These are phyloP conservation scores for Poeciliopsis turneri DNA, from an alignment of 2,797 vertebrate genomes.

Conservation along the genomic window DNA sequence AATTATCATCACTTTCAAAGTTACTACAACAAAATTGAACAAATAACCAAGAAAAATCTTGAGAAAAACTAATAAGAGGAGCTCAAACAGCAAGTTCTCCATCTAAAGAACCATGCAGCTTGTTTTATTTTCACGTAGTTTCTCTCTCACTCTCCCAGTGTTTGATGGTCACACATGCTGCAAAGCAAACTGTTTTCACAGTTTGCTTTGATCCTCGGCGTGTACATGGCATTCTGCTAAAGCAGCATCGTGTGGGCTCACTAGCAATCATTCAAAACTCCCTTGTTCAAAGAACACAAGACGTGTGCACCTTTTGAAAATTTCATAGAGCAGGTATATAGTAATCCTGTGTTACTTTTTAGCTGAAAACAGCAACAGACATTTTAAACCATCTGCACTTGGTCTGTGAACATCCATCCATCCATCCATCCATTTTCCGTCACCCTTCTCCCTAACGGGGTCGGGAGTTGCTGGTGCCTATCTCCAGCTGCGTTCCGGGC, in stretches of 20 bases:
- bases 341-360: constrained; percentile 29
- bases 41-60: constrained; percentile 7
- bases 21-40: background rate
- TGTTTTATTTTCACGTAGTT: constrained; percentile 55
- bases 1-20: background rate
- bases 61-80: background rate
- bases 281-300: constrained; percentile 56
- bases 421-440: too few relatives aligned
- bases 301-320: constrained; percentile 36
- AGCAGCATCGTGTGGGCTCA: constrained; percentile 52
- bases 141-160: constrained; percentile 47
- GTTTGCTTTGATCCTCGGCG: constrained; percentile 76
- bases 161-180: constrained; percentile 70
- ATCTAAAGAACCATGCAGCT: constrained; percentile 24
- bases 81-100: constrained; percentile 13
- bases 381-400: constrained; percentile 24
- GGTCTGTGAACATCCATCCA: background rate
- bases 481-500: too few relatives aligned
- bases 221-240: constrained; percentile 56
- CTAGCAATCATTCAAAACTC: constrained; percentile 63
- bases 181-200: constrained; percentile 71
- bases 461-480: too few relatives aligned
- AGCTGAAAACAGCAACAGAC: constrained; percentile 33
- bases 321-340: constrained; percentile 32
- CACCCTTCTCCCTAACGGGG: too few relatives aligned